These are phyloP conservation scores for Drosophila borealis DNA, from an alignment of 2,888 invertebrate genomes.

Conservation along the genomic window DNA sequence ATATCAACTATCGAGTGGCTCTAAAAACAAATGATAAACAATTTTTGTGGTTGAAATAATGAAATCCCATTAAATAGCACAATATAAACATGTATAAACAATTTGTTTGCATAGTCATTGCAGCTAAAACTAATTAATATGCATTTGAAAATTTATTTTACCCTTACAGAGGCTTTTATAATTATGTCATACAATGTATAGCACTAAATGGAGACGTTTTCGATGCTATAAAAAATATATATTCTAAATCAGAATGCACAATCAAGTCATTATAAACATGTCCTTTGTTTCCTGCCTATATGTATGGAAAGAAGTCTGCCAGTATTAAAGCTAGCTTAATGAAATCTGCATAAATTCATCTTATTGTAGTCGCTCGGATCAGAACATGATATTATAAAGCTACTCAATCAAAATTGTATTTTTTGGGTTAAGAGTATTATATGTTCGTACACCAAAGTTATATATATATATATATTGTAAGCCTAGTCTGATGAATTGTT, in stretches of 20 bases:
- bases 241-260: too few species aligned
- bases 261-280: too few species aligned
- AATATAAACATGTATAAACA: neutral
- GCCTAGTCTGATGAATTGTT: neutral
- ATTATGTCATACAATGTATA: too few species aligned
- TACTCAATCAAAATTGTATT: too few species aligned
- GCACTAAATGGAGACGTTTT: too few species aligned
- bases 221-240: neutral
- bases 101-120: neutral
- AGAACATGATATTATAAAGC: too few species aligned
- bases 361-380: too few species aligned
- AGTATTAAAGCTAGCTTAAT: too few species aligned
- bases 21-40: conserved; percentile 7
- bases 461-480: neutral
- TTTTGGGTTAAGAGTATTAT: neutral
- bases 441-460: neutral
- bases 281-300: too few species aligned
- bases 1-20: conserved; percentile 1
- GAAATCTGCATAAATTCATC: too few species aligned
- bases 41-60: conserved; percentile 1
- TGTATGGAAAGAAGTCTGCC: too few species aligned
- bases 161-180: too few species aligned
- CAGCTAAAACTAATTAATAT: neutral
- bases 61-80: conserved; percentile 7
- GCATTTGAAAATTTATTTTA: neutral